Conservation (phyloP, 2,113 vertebrate species). For the Columba livia region DNA sequence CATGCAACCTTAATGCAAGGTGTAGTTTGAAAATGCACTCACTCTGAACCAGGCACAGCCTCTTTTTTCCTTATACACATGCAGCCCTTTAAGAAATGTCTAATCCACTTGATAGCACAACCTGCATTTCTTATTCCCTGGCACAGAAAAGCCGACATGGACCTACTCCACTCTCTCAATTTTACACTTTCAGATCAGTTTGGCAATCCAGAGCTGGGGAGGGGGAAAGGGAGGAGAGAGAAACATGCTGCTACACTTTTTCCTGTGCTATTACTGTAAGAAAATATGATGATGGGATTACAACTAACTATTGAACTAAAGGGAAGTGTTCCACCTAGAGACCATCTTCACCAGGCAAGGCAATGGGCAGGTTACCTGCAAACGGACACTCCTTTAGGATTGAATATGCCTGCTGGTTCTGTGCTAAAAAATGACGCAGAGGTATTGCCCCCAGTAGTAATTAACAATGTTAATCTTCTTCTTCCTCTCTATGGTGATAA, state of each 20-base stretch:
- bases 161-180: conserved; percentile 1
- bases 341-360: conserved; percentile 56
- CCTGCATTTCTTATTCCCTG: conserved; percentile 31
- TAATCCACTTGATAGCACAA: conserved; percentile 7
- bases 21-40: conserved; percentile 42
- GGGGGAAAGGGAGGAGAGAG: background rate
- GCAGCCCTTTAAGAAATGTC: background rate
- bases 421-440: conserved; percentile 59
- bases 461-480: conserved; percentile 83
- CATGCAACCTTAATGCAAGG: background rate
- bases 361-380: conserved; percentile 20
- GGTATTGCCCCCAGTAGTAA: conserved; percentile 74
- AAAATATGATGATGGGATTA: conserved; percentile 54
- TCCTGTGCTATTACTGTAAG: conserved; percentile 16
- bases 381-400: background rate
- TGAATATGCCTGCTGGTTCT: conserved; percentile 43
- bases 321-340: conserved; percentile 82
- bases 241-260: conserved; percentile 2
- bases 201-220: conserved; percentile 23
- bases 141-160: background rate
- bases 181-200: conserved; percentile 57
- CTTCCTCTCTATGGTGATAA: conserved; percentile 80
- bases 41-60: background rate
- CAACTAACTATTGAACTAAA: conserved; percentile 66
- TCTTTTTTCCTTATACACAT: background rate